A percentile compares a stretch with the other conserved stretches of the same genome.
Evolutionary conservation across 2,113 vertebrate genomes (phyloP).

Genomic region (Prunella fulvescens): DNA sequence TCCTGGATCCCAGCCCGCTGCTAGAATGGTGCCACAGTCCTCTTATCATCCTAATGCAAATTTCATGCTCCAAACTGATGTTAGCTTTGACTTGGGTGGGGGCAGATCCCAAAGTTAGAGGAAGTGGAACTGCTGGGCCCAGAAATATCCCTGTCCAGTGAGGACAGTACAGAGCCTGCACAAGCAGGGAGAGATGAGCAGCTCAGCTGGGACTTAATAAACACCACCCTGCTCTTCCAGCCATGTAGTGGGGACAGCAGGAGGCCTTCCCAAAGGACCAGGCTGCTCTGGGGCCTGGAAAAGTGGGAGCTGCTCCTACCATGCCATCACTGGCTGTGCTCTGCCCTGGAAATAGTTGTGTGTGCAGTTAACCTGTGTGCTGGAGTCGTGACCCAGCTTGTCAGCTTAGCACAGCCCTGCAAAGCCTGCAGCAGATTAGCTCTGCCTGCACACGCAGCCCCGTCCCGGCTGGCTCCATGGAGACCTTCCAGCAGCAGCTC

Average conservation of each 20-base stretch:
- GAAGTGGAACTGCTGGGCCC: background rate
- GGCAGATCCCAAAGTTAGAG: background rate
- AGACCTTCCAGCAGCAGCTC: background rate
- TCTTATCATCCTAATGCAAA: background rate
- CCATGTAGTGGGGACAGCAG: rapidly evolving
- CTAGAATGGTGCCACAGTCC: background rate
- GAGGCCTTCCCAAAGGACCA: background rate
- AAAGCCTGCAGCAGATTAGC: background rate
- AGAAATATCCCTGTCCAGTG: background rate
- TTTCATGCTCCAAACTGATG: rapidly evolving
- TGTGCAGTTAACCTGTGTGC: background rate
- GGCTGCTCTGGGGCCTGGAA: background rate
- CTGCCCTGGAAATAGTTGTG: background rate
- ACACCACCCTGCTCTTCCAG: rapidly evolving
- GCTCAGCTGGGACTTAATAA: rapidly evolving
- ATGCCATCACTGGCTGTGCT: rapidly evolving
- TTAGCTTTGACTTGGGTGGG: background rate
- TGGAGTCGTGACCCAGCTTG: constrained; percentile 10
- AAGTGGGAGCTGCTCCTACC: background rate
- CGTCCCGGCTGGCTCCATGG: background rate
- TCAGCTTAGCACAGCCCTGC: background rate
- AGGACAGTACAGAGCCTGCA: background rate
- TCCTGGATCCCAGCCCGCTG: background rate
- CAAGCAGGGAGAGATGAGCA: rapidly evolving
- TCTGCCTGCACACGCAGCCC: background rate